Percentiles rank a stretch among this genome's conserved stretches.
Evolutionary conservation across 2,797 vertebrate genomes (phyloP).

Genomic region (Chaetodon trifasciatus): DNA sequence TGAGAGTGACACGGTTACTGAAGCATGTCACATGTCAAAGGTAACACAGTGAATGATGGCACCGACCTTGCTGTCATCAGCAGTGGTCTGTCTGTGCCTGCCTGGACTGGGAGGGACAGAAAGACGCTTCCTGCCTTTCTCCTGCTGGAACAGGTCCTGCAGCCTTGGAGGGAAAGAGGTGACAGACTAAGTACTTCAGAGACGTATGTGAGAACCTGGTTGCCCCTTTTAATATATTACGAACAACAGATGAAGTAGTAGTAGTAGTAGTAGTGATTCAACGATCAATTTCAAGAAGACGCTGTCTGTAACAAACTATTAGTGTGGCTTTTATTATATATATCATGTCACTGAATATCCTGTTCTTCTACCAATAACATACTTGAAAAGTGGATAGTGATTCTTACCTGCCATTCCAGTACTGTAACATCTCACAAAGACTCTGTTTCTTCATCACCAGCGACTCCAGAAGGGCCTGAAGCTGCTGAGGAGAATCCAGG

Average conservation of each 20-base stretch:
- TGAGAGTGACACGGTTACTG: not conserved
- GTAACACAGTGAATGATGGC: not conserved
- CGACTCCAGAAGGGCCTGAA: slow-evolving; percentile 93
- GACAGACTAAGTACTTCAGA: not conserved
- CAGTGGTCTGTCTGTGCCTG: slow-evolving; percentile 88
- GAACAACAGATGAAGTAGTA: not conserved
- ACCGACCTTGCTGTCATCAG: slow-evolving; percentile 94
- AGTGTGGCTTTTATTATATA: not conserved
- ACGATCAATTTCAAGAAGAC: too few relatives aligned
- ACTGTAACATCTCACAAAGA: slow-evolving; percentile 95
- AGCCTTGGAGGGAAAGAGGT: slow-evolving; percentile 81
- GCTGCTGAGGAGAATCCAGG: slow-evolving; percentile 91
- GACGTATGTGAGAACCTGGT: not conserved
- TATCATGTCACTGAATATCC: not conserved
- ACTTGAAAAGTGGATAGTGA: not conserved
- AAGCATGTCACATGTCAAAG: not conserved
- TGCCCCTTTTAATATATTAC: not conserved
- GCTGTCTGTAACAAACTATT: not conserved
- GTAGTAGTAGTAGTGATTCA: too few relatives aligned
- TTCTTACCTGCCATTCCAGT: slow-evolving; percentile 94
- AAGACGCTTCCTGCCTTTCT: slow-evolving; percentile 96
- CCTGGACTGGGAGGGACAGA: slow-evolving; percentile 98
- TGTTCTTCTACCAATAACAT: not conserved
- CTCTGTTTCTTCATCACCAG: slow-evolving; percentile 96
- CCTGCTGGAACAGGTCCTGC: slow-evolving; percentile 97